phyloP scores from a whole-genome alignment of 2,888 invertebrate species.

The Ichneumoninae sp. region DNA sequence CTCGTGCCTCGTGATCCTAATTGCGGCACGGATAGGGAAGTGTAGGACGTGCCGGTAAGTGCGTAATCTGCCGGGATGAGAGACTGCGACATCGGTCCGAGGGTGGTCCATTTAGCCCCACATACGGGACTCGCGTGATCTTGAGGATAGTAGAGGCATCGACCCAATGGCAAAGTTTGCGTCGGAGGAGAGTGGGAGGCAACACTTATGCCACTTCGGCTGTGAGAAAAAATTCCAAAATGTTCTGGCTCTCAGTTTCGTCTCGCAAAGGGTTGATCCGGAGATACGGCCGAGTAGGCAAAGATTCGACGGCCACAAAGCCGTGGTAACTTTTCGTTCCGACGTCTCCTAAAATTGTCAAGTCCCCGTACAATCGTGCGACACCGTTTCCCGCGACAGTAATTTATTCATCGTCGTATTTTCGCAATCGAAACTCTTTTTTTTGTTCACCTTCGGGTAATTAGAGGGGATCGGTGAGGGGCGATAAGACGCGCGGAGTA shows the following conservation, averaged over 20 bases:
- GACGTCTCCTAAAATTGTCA: too few species aligned
- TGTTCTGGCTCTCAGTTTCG: too few species aligned
- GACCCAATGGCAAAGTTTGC: neutral
- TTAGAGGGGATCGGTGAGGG: constrained; percentile 34
- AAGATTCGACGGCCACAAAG: too few species aligned
- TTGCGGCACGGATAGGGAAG: constrained; percentile 71
- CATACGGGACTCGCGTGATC: neutral
- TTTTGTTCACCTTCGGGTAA: neutral
- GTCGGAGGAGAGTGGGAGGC: too few species aligned
- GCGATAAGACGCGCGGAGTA: constrained; percentile 34
- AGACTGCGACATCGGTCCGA: neutral
- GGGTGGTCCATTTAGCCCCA: neutral
- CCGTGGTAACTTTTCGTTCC: too few species aligned
- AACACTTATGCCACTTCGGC: neutral
- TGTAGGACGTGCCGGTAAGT: neutral
- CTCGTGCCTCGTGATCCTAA: constrained; percentile 72
- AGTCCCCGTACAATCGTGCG: neutral
- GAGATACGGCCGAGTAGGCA: too few species aligned
- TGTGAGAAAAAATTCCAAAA: too few species aligned
- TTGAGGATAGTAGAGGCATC: neutral
- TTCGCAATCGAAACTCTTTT: neutral
- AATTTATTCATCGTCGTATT: constrained; percentile 20
- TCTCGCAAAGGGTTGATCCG: too few species aligned
- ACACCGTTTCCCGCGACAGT: neutral
- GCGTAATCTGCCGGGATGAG: constrained; percentile 18